Percentiles rank a stretch among this genome's conserved stretches.
These are phyloP conservation scores for Dryadula phaetusa DNA, from an alignment of 2,888 invertebrate species.

Conservation along the genomic window DNA sequence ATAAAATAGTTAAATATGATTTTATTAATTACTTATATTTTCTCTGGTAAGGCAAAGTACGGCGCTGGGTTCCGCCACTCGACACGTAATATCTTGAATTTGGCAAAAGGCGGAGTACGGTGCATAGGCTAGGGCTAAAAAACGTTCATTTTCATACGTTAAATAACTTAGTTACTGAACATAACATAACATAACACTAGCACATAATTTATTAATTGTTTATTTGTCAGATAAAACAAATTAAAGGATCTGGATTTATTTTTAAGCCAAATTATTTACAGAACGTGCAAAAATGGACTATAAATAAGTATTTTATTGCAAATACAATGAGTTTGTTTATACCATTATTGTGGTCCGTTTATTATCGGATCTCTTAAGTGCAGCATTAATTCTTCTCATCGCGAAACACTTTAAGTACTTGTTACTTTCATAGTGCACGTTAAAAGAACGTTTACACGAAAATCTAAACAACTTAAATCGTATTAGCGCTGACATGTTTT, in stretches of 20 bases:
- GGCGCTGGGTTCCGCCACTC: too few relatives aligned
- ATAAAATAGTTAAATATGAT: too few relatives aligned
- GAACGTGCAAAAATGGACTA: neutral
- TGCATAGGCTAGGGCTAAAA: too few relatives aligned
- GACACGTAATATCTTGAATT: too few relatives aligned
- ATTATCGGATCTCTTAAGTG: conserved; percentile 26
- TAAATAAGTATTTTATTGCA: conserved; percentile 16
- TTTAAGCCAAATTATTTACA: neutral
- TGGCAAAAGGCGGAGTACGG: too few relatives aligned
- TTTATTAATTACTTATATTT: too few relatives aligned
- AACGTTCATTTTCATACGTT: too few relatives aligned
- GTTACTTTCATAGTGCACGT: conserved; percentile 15
- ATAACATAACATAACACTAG: too few relatives aligned
- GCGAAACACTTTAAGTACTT: conserved; percentile 14
- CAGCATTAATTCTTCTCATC: conserved; percentile 17
- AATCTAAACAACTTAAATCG: conserved; percentile 17
- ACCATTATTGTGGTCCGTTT: conserved; percentile 2
- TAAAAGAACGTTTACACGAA: conserved; percentile 14
- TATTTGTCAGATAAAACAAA: neutral
- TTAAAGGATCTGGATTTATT: neutral
- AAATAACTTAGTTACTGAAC: too few relatives aligned
- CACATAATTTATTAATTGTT: too few relatives aligned
- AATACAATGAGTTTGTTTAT: conserved; percentile 22
- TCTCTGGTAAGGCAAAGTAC: too few relatives aligned
- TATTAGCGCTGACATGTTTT: conserved; percentile 9